Base-by-base conservation (phyloP, 2,113 vertebrate genomes). In the Labeo catla region DNA sequence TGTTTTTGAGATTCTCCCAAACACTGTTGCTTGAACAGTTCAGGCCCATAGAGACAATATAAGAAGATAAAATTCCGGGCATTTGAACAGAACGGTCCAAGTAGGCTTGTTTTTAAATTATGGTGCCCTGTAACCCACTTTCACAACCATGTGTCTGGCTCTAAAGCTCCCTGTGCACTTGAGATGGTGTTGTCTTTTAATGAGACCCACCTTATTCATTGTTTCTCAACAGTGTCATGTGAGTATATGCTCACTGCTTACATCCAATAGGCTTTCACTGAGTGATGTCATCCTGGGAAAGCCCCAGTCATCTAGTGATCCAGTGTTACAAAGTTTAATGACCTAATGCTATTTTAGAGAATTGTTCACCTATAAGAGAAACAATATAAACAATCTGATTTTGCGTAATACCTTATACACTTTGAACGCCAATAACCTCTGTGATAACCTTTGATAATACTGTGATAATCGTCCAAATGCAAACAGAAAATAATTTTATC, bases 241-340 rank as follows among this genome's bases (percentile, higher is more conserved):
- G 89, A 92, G 8, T 77, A 77, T 87, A 90, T 85, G 83, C 80
- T 88, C 45, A 12, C 50, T 65, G 59, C 49, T 49, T 15, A 84
- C 90, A 91, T 91, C 89, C 85, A 23, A 72, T 49, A 80, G 70
- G 72, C 50, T 88, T 89, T 87, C 76, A 84, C 8, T 50, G 23
- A 72, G 34, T 90, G 88, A 90, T 80, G 81, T 92, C 87, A 92
- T 78, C 49, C 4, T n/a, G 11, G 77, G 54, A 87, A 89, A 73
- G n/a, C 80, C 72, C 15, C 21, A 82, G 76, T 23, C 80, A 45
- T 66, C 47, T 15, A 6, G 15, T 86, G 61, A 84, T 50, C 61
- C 0, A 23, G 39, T 66, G 8, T 8, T 52, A 39, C 34, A n/a
- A 70, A n/a, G 52, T 8, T 45, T 47, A 34, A 72, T 28, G 15